phyloP scores from a whole-genome alignment of 2,113 vertebrate genomes.

The Cricetomys ansorgei region DNA sequence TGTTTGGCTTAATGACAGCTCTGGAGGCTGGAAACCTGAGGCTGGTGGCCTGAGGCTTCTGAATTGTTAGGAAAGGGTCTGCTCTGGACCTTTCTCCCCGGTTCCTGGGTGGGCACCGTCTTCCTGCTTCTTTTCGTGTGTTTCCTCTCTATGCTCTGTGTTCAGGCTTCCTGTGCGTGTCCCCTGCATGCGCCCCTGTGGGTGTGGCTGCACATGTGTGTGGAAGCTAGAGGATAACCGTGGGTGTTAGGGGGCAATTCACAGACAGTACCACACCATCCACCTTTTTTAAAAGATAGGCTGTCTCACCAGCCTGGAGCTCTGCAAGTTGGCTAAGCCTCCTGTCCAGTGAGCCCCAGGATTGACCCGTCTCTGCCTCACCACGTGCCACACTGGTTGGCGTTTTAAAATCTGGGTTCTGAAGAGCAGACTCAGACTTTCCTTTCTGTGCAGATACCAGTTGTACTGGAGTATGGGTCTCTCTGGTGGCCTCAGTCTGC shows the following conservation, averaged over 20 bases:
- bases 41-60: neutral
- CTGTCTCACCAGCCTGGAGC: neutral
- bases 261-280: neutral
- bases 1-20: neutral
- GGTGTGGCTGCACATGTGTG: too few relatives aligned
- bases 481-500: neutral
- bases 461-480: neutral
- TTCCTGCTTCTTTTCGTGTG: neutral
- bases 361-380: neutral
- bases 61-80: neutral
- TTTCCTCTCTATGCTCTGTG: fast-evolving
- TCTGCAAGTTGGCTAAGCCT: neutral
- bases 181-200: neutral
- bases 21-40: neutral
- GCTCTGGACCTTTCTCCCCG: fast-evolving
- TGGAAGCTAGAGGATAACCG: neutral
- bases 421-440: neutral
- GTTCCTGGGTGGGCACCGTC: fast-evolving
- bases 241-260: neutral
- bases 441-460: neutral
- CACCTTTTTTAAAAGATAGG: neutral
- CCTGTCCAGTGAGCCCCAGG: neutral
- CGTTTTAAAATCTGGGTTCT: too few relatives aligned
- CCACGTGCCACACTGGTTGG: too few relatives aligned
- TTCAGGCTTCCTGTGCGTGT: neutral